These are phyloP conservation scores for Netelia virgata DNA, from an alignment of 2,888 invertebrate species.

Conservation along the genomic window DNA sequence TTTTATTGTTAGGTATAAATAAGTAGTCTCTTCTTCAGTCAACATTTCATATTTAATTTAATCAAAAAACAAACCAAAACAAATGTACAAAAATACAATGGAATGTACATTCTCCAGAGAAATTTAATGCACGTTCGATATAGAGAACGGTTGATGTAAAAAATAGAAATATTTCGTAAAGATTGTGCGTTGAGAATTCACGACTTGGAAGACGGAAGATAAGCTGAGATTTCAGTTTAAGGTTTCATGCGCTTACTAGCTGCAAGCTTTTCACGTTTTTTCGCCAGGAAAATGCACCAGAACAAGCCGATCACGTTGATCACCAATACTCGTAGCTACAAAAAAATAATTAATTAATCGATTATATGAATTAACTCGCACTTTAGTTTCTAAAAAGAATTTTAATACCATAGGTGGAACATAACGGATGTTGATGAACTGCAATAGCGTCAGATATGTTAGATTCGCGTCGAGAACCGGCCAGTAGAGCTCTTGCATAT, in stretches of 20 bases:
- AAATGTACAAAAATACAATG: conserved; percentile 5
- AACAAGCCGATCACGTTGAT: conserved; percentile 92
- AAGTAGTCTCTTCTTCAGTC: background rate
- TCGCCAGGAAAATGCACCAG: conserved; percentile 92
- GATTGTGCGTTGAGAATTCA: background rate
- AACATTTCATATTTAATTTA: conserved; percentile 17
- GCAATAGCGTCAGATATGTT: conserved; percentile 91
- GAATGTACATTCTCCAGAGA: conserved; percentile 49
- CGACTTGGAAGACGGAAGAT: conserved; percentile 52
- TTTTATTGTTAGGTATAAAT: conserved; percentile 7
- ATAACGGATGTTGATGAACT: conserved; percentile 90
- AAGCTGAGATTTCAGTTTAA: conserved; percentile 19
- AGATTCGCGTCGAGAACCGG: conserved; percentile 90
- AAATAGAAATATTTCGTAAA: conserved; percentile 1
- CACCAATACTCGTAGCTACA: conserved; percentile 91
- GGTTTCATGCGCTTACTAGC: conserved; percentile 50
- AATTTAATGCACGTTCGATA: background rate
- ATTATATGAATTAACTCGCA: background rate
- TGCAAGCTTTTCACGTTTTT: conserved; percentile 87
- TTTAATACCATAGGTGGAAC: conserved; percentile 91
- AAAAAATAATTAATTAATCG: conserved; percentile 74
- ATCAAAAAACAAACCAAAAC: background rate
- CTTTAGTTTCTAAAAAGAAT: too few relatives aligned
- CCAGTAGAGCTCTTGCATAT: conserved; percentile 88
- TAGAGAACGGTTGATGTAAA: conserved; percentile 1